Evolutionary conservation across 2,797 vertebrate genomes (phyloP), one percentile per base, ranked within the genome.

Genomic region (Sebastes iracundus): DNA sequence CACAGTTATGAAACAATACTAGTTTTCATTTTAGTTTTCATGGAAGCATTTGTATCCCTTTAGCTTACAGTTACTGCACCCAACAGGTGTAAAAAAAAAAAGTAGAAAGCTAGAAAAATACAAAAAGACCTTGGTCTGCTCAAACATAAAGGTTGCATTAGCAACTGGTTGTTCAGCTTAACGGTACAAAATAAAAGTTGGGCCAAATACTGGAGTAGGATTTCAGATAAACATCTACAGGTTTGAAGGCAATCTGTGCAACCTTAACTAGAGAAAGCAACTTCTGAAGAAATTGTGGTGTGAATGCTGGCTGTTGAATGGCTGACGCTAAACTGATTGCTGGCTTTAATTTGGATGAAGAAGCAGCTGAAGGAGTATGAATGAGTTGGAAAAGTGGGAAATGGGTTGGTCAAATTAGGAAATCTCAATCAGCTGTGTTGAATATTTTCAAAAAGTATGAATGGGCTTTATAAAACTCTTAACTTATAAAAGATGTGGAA

Each of bases 11-110:
- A 71, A 72, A 79, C 20, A 65, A 49, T 64, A 14, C 53, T 32
- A 32, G 59, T 61, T 61, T 59, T 59, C 7, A 62, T 32, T 27
- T 52, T 52, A 11, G 55, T 16, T 56, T 53, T 60, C 25, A 65
- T 67, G n/a, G 38, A 75, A 32, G 12, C 38, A 58, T 77, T 80
- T 55, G 30, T 16, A 25, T 58, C 68, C 14, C 23, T 60, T 80
- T 8, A 33, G 7, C 20, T 30, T 32, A 53, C 9, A 55, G 53
- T 27, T 3, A 6, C n/a, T 71, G 56, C 49, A 22, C 4, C 12
- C 22, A 23, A 32, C 10, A 46, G 62, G 46, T 60, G 12, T 25
- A 56, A 58, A 59, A 28, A 18, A 42, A 42, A 33, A 33, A 33
- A 10, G 9, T 27, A 27, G 27, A 18, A 16, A 28, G 55, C 30